A percentile compares a stretch with the other conserved stretches of the same genome.
phyloP scores from a whole-genome alignment of 1,140 invertebrate species.

The Camponotus floridanus region DNA sequence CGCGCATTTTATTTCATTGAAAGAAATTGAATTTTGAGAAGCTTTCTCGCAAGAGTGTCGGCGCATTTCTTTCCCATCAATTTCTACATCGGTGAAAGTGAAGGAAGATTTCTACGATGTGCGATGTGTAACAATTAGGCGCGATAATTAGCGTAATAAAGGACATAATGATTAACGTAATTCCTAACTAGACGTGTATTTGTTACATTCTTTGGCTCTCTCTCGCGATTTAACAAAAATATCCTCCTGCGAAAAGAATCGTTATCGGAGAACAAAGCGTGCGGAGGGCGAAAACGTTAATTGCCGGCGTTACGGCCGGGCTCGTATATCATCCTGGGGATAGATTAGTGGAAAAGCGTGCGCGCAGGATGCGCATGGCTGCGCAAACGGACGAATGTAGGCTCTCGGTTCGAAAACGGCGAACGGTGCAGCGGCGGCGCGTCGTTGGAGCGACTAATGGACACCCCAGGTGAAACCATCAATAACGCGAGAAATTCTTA shows the following conservation, averaged over 20 bases:
- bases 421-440: not conserved
- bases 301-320: slow-evolving; percentile 45
- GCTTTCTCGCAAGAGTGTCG: not conserved
- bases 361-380: slow-evolving; percentile 48
- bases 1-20: not conserved
- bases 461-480: slow-evolving; percentile 65
- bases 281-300: slow-evolving; percentile 42
- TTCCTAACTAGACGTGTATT: not conserved
- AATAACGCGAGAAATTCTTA: slow-evolving; percentile 67
- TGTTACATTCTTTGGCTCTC: slow-evolving; percentile 2
- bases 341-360: slow-evolving; percentile 58
- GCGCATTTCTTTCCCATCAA: not conserved
- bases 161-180: not conserved
- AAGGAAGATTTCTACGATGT: not conserved
- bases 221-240: slow-evolving; percentile 8
- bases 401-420: slow-evolving; percentile 36
- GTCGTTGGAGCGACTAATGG: slow-evolving; percentile 59
- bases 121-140: not conserved
- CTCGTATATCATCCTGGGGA: slow-evolving; percentile 47
- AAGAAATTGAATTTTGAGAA: not conserved
- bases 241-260: slow-evolving; percentile 21
- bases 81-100: not conserved
- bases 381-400: slow-evolving; percentile 34
- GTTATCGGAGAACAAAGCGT: slow-evolving; percentile 39
- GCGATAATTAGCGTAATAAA: slow-evolving; percentile 18